These are phyloP conservation scores for Crenuchus spilurus DNA, from an alignment of 2,797 vertebrate genomes.

Conservation along the genomic window DNA sequence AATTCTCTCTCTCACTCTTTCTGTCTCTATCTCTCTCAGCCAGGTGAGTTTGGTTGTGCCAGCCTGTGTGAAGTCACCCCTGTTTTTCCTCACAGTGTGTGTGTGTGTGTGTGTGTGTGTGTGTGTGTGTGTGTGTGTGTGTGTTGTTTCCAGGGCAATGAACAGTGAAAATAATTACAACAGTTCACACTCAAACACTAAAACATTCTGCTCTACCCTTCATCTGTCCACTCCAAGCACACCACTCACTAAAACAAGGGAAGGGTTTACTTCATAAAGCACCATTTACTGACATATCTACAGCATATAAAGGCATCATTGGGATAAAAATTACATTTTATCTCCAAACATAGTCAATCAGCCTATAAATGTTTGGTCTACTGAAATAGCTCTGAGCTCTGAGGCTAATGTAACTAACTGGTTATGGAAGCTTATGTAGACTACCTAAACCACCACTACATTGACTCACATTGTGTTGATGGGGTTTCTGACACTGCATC, in stretches of 20 bases:
- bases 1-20: neutral
- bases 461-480: too few species aligned
- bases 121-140: constrained; percentile 1
- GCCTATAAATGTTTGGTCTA: too few species aligned
- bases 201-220: neutral
- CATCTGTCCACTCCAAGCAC: neutral
- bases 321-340: too few species aligned
- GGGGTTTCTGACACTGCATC: too few species aligned
- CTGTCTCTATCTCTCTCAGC: constrained; percentile 30
- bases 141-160: neutral
- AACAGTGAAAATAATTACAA: constrained; percentile 18
- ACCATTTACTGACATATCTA: neutral
- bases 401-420: too few species aligned
- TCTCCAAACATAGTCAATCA: too few species aligned
- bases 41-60: constrained; percentile 34
- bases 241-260: neutral
- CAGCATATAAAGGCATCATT: neutral
- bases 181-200: constrained; percentile 23
- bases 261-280: neutral
- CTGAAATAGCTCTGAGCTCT: too few species aligned
- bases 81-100: neutral
- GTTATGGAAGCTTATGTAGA: too few species aligned
- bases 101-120: constrained; percentile 2
- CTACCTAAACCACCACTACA: too few species aligned
- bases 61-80: constrained; percentile 23